phyloP scores from a whole-genome alignment of 2,113 vertebrate species.

The Girardinichthys multiradiatus region DNA sequence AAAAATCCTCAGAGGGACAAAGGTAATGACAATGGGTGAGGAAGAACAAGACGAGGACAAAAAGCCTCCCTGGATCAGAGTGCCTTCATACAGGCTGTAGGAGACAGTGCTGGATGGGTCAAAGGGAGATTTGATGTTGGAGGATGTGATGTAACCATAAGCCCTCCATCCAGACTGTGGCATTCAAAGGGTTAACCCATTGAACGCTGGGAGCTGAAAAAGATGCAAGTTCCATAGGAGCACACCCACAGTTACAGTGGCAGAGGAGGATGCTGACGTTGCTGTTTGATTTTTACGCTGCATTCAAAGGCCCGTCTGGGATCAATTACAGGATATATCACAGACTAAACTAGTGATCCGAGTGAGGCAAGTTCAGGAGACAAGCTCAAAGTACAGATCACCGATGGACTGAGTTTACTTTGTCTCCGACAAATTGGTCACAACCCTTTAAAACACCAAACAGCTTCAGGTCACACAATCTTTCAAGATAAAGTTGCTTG shows the following conservation, averaged over 20 bases:
- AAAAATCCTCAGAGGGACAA: too few relatives aligned
- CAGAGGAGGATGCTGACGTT: constrained; percentile 73
- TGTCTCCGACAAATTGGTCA: neutral
- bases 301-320: constrained; percentile 68
- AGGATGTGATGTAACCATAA: constrained; percentile 66
- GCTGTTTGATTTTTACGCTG: constrained; percentile 49
- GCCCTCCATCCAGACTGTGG: constrained; percentile 26
- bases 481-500: too few relatives aligned
- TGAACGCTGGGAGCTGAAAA: neutral
- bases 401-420: neutral
- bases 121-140: constrained; percentile 58
- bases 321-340: constrained; percentile 73
- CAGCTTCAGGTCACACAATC: neutral
- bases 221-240: constrained; percentile 14
- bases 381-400: constrained; percentile 14
- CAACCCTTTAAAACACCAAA: neutral
- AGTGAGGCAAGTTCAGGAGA: constrained; percentile 32
- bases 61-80: constrained; percentile 37
- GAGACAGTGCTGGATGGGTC: constrained; percentile 35
- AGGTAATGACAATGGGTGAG: neutral
- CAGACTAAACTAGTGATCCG: constrained; percentile 68
- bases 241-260: constrained; percentile 17
- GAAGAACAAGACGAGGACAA: constrained; percentile 4
- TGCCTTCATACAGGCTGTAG: neutral
- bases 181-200: constrained; percentile 63